Base-by-base conservation (phyloP, 2,888 invertebrate species). In the Phaonia tiefii region DNA sequence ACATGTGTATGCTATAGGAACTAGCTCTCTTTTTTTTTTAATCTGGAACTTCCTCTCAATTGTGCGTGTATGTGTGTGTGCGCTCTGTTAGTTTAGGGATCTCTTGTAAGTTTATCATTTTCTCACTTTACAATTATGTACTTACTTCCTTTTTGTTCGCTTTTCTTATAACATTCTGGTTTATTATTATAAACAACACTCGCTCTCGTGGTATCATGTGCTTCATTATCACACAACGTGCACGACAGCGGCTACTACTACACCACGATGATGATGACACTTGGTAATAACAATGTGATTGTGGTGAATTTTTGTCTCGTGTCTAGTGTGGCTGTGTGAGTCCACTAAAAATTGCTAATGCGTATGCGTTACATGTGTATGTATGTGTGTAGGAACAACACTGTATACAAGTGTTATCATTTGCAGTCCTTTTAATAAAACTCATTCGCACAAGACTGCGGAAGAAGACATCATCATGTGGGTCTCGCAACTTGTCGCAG, bases 191-290 rank as follows among this genome's bases (percentile, higher is more conserved):
- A 26, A 60, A 49, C 20, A 49, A 46, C 46, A 58, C 5, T 17
- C 20, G 51, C 66, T 39, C 11, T 10, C 22, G 51, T 22, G 58
- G 56, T 70, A 54, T 58, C 74, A 74, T 71, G 77, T 58, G 46
- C 20, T 80, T 70, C 74, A 74, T 70, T 80, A 20, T 42, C 42
- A 20, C 42, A 74, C 77, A 74, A 80, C 80, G 77, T 77, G 80
- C 44, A 39, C 31, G 66, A 25, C 60, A 13, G 15, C 63, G 54
- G 46, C 54, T 31, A 31, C 74, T 31, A 39, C 31, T 25, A 3
- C 3, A 8, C 31, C 3, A 49, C 17, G 25, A 44, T 42, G 11
- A 54, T 10, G 2, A 46, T 22, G 15, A 8, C 15, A 11, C 42
- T 4, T 22, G n/a, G 25, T 25, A 26, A 8, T 8, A 31, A 31